Conservation (phyloP, 2,888 invertebrate genomes). For the Podabrus alpinus region DNA sequence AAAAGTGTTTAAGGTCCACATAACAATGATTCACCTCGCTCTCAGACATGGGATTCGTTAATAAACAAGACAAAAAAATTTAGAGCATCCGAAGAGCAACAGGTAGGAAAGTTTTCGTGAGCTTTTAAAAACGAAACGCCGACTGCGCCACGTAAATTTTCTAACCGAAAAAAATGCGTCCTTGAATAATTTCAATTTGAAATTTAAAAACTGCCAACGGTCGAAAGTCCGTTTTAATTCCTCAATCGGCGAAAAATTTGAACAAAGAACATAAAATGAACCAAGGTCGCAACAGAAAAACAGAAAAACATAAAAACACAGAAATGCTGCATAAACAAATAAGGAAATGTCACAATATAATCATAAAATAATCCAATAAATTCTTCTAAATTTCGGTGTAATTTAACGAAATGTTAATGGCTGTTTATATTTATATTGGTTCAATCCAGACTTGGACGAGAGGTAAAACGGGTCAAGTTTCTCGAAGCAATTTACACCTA, state of each 20-base stretch:
- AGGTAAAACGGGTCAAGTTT: slow-evolving; percentile 8
- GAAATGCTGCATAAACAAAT: neutral
- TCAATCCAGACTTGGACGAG: neutral
- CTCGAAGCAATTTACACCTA: neutral
- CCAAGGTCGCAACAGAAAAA: neutral
- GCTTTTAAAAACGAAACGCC: neutral
- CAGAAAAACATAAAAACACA: neutral
- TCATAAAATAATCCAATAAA: neutral
- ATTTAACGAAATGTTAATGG: neutral
- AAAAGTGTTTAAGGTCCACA: slow-evolving; percentile 2
- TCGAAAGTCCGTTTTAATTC: neutral
- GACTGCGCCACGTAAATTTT: neutral
- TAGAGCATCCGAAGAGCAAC: neutral
- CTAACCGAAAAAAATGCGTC: neutral
- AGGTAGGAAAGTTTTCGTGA: neutral
- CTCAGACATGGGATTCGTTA: neutral
- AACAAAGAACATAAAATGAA: neutral
- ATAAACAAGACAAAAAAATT: slow-evolving; percentile 1
- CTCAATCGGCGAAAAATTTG: neutral
- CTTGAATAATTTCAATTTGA: neutral
- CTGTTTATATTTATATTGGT: neutral
- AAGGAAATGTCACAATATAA: neutral
- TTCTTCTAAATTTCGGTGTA: neutral
- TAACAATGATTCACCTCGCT: slow-evolving; percentile 15
- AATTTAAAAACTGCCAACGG: neutral